A percentile compares a stretch with the other conserved stretches of the same genome.
These are phyloP conservation scores for Euphydryas editha DNA, from an alignment of 2,888 invertebrate genomes.

Conservation along the genomic window DNA sequence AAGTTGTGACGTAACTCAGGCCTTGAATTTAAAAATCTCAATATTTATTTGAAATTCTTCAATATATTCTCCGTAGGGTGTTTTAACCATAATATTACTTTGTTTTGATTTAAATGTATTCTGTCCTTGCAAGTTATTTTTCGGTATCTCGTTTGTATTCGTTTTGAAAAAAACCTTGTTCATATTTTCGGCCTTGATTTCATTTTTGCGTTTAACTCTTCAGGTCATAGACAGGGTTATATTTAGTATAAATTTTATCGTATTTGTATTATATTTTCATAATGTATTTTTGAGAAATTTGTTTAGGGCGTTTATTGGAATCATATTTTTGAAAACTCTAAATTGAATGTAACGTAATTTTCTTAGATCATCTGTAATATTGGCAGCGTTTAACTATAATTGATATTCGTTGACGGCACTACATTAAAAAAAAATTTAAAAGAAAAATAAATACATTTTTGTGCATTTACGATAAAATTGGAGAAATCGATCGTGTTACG, in stretches of 20 bases:
- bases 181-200: slow-evolving; percentile 64
- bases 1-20: slow-evolving; percentile 71
- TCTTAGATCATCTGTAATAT: slow-evolving; percentile 70
- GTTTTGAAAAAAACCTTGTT: slow-evolving; percentile 73
- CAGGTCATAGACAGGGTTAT: slow-evolving; percentile 84
- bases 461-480: slow-evolving; percentile 41
- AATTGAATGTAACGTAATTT: slow-evolving; percentile 74
- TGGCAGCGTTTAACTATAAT: slow-evolving; percentile 56
- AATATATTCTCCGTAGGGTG: slow-evolving; percentile 39
- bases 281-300: slow-evolving; percentile 83
- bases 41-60: slow-evolving; percentile 45
- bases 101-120: slow-evolving; percentile 34
- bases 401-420: slow-evolving; percentile 47
- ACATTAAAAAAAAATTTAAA: slow-evolving; percentile 38
- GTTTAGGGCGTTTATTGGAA: slow-evolving; percentile 81
- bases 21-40: slow-evolving; percentile 64
- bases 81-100: slow-evolving; percentile 45
- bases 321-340: slow-evolving; percentile 82
- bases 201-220: slow-evolving; percentile 74
- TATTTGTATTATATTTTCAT: slow-evolving; percentile 84
- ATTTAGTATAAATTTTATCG: slow-evolving; percentile 84
- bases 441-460: slow-evolving; percentile 42
- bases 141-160: slow-evolving; percentile 41
- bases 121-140: slow-evolving; percentile 39
- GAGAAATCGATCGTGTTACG: slow-evolving; percentile 30